A percentile compares a stretch with the other conserved stretches of the same genome.
Evolutionary conservation across 2,888 invertebrate genomes (phyloP).

Genomic region (Apotomis capreana): DNA sequence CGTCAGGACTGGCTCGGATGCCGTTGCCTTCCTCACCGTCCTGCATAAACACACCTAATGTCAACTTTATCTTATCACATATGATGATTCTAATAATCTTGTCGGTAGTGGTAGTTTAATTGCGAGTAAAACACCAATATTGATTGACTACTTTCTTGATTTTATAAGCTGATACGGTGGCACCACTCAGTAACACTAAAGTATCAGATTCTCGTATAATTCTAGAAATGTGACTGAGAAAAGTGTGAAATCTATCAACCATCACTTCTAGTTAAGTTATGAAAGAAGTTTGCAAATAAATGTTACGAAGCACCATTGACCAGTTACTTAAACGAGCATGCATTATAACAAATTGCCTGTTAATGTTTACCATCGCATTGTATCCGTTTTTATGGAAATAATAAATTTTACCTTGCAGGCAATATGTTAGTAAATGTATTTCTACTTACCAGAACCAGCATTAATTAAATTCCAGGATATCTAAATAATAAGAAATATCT

Average conservation of each 20-base stretch:
- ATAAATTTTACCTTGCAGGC: slow-evolving; percentile 16
- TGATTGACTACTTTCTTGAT: no score
- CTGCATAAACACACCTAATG: slow-evolving; percentile 51
- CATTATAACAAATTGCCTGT: not conserved
- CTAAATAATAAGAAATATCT: slow-evolving; percentile 57
- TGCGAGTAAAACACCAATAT: not conserved
- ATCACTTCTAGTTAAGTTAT: no score
- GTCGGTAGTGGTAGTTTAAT: not conserved
- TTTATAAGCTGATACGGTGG: no score
- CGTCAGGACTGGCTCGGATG: slow-evolving; percentile 73
- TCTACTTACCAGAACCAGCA: slow-evolving; percentile 60
- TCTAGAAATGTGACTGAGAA: no score
- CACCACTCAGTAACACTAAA: no score
- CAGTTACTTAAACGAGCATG: not conserved
- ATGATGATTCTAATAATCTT: not conserved
- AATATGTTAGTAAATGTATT: slow-evolving; percentile 29
- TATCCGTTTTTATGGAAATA: no score
- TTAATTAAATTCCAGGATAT: slow-evolving; percentile 53
- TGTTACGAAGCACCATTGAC: not conserved
- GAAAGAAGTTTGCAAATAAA: not conserved
- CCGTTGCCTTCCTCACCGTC: slow-evolving; percentile 70
- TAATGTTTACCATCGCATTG: not conserved
- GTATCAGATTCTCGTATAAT: no score
- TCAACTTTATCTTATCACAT: not conserved
- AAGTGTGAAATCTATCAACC: no score